A percentile compares a stretch with the other conserved stretches of the same genome.
Conservation (phyloP, 2,797 vertebrate species). For the Lycodopsis pacificus region DNA sequence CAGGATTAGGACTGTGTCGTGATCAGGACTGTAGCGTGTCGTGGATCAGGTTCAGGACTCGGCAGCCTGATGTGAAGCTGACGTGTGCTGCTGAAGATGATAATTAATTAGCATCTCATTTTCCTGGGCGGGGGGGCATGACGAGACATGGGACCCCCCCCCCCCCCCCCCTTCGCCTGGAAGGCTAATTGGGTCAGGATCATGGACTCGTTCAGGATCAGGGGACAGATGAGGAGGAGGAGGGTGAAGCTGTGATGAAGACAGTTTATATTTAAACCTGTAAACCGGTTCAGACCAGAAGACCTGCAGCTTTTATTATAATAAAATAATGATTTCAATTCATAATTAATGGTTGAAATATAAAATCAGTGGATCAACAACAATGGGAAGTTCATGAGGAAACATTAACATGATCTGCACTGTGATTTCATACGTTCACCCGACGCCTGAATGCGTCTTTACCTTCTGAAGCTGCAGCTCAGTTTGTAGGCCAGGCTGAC, state of each 20-base stretch:
- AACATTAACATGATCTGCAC: too few relatives aligned
- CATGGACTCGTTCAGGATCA: constrained; percentile 83
- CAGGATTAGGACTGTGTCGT: too few relatives aligned
- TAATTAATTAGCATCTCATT: constrained; percentile 96
- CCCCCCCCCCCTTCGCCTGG: constrained; percentile 46
- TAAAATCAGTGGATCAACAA: too few relatives aligned
- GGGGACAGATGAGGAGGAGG: constrained; percentile 82
- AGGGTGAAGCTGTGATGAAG: neutral
- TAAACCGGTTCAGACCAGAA: too few relatives aligned
- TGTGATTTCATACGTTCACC: neutral
- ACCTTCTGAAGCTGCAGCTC: too few relatives aligned
- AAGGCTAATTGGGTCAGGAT: constrained; percentile 91
- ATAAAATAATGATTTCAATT: too few relatives aligned
- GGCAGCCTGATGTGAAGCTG: constrained; percentile 83
- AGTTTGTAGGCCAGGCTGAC: too few relatives aligned
- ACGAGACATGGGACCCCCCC: constrained; percentile 86
- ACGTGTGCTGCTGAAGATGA: constrained; percentile 88
- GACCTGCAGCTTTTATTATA: too few relatives aligned
- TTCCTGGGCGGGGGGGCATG: constrained; percentile 73
- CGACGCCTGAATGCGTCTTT: neutral
- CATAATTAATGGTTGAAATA: too few relatives aligned
- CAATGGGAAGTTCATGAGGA: too few relatives aligned
- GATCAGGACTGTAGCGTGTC: constrained; percentile 17
- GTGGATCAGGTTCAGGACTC: constrained; percentile 22
- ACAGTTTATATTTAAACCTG: too few relatives aligned